These are phyloP conservation scores for Palythoa grandiflora DNA, from an alignment of 92 coral and sea anemone species.

Conservation along the genomic window DNA sequence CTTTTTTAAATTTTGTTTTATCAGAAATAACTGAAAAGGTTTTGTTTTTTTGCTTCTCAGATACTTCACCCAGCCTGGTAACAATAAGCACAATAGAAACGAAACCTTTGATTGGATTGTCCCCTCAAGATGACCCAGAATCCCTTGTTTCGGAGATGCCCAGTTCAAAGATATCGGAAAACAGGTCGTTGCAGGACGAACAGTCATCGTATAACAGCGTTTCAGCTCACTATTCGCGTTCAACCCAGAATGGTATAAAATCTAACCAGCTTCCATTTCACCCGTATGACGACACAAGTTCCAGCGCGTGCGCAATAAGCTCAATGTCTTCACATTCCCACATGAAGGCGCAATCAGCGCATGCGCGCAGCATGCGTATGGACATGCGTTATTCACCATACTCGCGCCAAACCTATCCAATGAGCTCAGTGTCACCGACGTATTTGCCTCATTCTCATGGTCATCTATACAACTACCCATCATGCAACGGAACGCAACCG, in stretches of 20 bases:
- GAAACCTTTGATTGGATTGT: not conserved
- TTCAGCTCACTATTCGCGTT: conserved; percentile 61
- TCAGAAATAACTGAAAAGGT: not conserved
- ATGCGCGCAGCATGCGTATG: conserved; percentile 80
- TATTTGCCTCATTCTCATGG: conserved; percentile 82
- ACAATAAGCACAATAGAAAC: conserved; percentile 1
- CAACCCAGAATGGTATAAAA: conserved; percentile 76
- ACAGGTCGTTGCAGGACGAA: conserved; percentile 40
- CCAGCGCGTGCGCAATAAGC: conserved; percentile 55
- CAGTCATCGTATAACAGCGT: conserved; percentile 59
- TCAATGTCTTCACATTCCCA: conserved; percentile 64
- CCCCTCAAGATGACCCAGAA: not conserved
- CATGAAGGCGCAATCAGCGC: conserved; percentile 72
- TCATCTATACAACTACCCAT: conserved; percentile 72
- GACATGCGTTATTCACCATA: conserved; percentile 92
- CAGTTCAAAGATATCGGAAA: conserved; percentile 1
- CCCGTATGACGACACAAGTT: conserved; percentile 52
- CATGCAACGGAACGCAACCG: conserved; percentile 79
- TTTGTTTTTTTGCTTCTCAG: not conserved
- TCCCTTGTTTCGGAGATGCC: conserved; percentile 20
- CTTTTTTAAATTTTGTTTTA: not conserved
- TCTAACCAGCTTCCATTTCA: conserved; percentile 66
- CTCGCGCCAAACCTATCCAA: conserved; percentile 81
- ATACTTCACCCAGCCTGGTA: not conserved
- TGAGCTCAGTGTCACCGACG: conserved; percentile 79